Evolutionary conservation across 2,888 invertebrate species (phyloP).

Genomic region (Agrotis puta): DNA sequence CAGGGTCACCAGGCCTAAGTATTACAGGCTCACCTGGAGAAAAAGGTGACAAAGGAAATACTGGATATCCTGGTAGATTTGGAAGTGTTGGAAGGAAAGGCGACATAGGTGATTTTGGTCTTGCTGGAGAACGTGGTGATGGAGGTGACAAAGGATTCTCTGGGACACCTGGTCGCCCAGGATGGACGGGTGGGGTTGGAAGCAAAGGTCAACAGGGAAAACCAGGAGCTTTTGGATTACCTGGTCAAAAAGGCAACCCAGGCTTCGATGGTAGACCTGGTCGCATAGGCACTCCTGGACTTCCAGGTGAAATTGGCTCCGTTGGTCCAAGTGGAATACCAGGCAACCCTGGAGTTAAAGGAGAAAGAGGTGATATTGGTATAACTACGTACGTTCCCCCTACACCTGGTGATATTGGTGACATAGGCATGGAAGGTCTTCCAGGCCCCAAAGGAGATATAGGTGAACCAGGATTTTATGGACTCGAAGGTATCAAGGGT

Average conservation of each 20-base stretch:
- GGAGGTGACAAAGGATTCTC: slow-evolving; percentile 88
- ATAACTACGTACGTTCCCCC: slow-evolving; percentile 76
- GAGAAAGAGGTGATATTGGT: slow-evolving; percentile 81
- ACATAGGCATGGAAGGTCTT: slow-evolving; percentile 91
- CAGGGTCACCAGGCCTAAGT: slow-evolving; percentile 88
- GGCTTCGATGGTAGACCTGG: slow-evolving; percentile 81
- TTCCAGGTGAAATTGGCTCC: slow-evolving; percentile 89
- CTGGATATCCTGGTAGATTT: slow-evolving; percentile 88
- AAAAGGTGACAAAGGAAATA: slow-evolving; percentile 92
- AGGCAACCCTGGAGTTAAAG: slow-evolving; percentile 66
- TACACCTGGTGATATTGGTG: slow-evolving; percentile 85
- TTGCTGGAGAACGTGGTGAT: slow-evolving; percentile 86
- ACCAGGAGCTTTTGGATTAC: slow-evolving; percentile 84
- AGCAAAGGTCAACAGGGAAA: slow-evolving; percentile 85
- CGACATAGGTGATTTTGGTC: slow-evolving; percentile 89
- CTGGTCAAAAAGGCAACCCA: slow-evolving; percentile 76
- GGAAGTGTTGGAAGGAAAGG: slow-evolving; percentile 91
- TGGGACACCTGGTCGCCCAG: slow-evolving; percentile 91
- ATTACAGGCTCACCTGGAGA: slow-evolving; percentile 88
- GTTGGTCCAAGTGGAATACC: slow-evolving; percentile 59
- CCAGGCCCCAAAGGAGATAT: slow-evolving; percentile 90
- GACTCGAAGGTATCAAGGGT: slow-evolving; percentile 91
- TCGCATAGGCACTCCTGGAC: slow-evolving; percentile 88
- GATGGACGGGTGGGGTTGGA: slow-evolving; percentile 88
- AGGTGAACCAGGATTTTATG: slow-evolving; percentile 91